Base-by-base conservation (phyloP, 2,113 vertebrate genomes). In the Dromas ardeola region DNA sequence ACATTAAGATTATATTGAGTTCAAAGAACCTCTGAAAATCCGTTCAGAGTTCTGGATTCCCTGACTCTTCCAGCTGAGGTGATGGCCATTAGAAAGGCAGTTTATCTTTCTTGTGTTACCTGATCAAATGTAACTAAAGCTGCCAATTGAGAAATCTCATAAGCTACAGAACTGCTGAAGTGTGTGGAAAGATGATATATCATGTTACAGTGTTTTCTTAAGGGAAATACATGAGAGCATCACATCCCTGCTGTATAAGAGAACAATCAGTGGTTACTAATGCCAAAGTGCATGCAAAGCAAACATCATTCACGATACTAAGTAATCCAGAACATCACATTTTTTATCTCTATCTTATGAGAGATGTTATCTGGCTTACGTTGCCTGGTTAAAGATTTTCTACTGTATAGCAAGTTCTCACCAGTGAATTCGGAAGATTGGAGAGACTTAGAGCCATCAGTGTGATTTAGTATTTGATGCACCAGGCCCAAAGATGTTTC, bases 341-440 rank as follows among this genome's bases (percentile, higher is more conserved):
- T 79, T 85, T 77, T 8, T 34, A 56, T 40, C 52, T 85, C 34
- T 74, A 4, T 55, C 36, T 88, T 72, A 55, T 2, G 4, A 86
- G 45, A 92, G 77, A 89, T 61, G 61, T 76, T 72, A 93, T 82
- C 81, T 88, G 78, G 81, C 32, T 93, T 94, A 77, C n/a, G 76
- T 8, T 69, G 91, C 84, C 90, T 95, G 81, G 62, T 91, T 96
- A 80, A 95, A 72, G 43, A 69, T 40, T 69, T 76, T 94, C 84
- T 87, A 85, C 87, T 96, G 73, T n/a, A 90, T 8, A 96, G 61
- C 93, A 96, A 94, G 87, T 93, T 97, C 95, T 97, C 96, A 96
- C 92, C 96, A 97, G 87, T 82, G 78, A 93, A 85, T 96, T 96
- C 93, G 13, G 91, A 91, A 93, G 96, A 90, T 56, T 93, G 93